Conservation (phyloP, 64 coral and sea anemone genomes). For the Pocillopora verrucosa region DNA sequence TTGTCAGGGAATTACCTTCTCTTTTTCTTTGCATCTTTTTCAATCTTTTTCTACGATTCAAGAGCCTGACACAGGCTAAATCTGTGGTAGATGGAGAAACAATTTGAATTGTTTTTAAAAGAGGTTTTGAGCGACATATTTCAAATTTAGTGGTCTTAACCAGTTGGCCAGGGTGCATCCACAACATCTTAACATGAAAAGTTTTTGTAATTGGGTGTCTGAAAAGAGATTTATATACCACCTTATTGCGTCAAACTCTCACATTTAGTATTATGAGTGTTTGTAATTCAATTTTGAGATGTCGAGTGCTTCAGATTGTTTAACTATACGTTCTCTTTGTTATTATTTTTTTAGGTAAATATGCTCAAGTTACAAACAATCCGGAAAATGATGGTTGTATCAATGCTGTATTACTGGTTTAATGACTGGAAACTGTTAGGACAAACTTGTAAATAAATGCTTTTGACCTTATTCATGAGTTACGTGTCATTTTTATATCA, state of each 20-base stretch:
- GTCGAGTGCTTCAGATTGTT: neutral
- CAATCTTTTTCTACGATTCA: too few relatives aligned
- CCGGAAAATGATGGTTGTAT: conserved; percentile 99
- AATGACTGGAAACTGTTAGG: conserved; percentile 26
- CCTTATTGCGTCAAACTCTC: neutral
- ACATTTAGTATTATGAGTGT: neutral
- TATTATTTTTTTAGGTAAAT: conserved; percentile 84
- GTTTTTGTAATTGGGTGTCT: too few relatives aligned
- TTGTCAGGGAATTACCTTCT: too few relatives aligned
- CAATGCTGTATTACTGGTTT: conserved; percentile 97
- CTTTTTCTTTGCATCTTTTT: too few relatives aligned
- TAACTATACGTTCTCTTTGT: neutral
- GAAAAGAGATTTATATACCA: too few relatives aligned
- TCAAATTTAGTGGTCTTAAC: too few relatives aligned
- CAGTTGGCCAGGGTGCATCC: too few relatives aligned
- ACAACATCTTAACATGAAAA: too few relatives aligned
- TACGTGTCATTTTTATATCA: neutral
- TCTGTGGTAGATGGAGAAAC: too few relatives aligned
- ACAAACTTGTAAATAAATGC: conserved; percentile 43
- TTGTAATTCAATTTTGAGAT: neutral
- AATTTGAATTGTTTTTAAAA: too few relatives aligned
- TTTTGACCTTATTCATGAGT: neutral
- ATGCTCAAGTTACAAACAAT: conserved; percentile 99
- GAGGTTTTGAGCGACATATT: too few relatives aligned
- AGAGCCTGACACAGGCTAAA: too few relatives aligned